These are phyloP conservation scores for Actinostola sp. DNA, from an alignment of 92 coral and sea anemone species.

Conservation along the genomic window DNA sequence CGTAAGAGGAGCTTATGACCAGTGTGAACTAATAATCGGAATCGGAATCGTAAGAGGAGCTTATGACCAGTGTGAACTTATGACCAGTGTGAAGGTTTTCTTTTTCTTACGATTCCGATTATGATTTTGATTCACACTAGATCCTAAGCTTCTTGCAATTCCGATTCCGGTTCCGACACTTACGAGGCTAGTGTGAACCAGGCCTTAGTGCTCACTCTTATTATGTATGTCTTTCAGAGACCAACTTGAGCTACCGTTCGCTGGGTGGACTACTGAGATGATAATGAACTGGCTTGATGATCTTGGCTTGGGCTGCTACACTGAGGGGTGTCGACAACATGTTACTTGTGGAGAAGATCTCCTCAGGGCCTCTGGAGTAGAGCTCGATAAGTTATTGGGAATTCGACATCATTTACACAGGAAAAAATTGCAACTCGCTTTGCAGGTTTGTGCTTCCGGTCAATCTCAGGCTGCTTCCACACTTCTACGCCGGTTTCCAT, in stretches of 20 bases:
- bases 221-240: slow-evolving; percentile 45
- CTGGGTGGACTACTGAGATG: slow-evolving; percentile 91
- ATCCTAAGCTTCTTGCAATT: too few relatives aligned
- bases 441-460: slow-evolving; percentile 61
- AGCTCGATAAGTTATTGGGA: slow-evolving; percentile 85
- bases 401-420: slow-evolving; percentile 86
- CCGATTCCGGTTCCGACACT: too few relatives aligned
- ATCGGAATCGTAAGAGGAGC: too few relatives aligned
- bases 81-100: too few relatives aligned
- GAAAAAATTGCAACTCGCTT: slow-evolving; percentile 91
- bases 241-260: slow-evolving; percentile 87
- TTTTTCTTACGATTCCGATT: too few relatives aligned
- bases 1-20: too few relatives aligned
- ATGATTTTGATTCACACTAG: too few relatives aligned
- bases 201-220: background rate
- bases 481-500: too few relatives aligned
- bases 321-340: slow-evolving; percentile 56
- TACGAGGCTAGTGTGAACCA: too few relatives aligned
- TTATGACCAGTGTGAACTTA: too few relatives aligned
- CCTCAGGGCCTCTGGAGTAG: slow-evolving; percentile 76
- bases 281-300: slow-evolving; percentile 96
- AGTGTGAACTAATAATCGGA: too few relatives aligned
- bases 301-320: slow-evolving; percentile 84
- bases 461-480: background rate
- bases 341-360: slow-evolving; percentile 87